These are phyloP conservation scores for Heteromurus nitidus DNA, from an alignment of 2,888 invertebrate genomes.

Conservation along the genomic window DNA sequence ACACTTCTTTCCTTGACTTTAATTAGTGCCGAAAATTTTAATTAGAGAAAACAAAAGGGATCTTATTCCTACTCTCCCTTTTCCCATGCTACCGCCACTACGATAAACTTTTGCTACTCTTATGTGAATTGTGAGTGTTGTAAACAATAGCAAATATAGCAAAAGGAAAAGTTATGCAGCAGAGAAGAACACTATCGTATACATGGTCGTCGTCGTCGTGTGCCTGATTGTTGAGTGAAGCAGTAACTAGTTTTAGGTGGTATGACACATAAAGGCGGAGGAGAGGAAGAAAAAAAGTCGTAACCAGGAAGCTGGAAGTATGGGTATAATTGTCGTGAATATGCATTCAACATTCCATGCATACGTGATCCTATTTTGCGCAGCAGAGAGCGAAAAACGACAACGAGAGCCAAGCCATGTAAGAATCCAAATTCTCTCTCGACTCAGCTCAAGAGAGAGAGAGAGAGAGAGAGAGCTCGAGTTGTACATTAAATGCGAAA, in stretches of 20 bases:
- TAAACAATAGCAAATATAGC: background rate
- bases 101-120: background rate
- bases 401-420: too few species aligned
- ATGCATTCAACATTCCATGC: too few species aligned
- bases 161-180: slow-evolving; percentile 3
- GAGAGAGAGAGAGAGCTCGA: background rate
- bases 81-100: background rate
- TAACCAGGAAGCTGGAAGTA: slow-evolving; percentile 29
- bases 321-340: slow-evolving; percentile 21
- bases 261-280: background rate
- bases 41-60: slow-evolving; percentile 50
- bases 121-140: too few species aligned
- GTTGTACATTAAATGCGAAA: too few species aligned
- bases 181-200: background rate
- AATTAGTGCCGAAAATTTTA: slow-evolving; percentile 58
- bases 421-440: too few species aligned
- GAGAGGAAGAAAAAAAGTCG: slow-evolving; percentile 20
- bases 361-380: too few species aligned
- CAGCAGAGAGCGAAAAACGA: too few species aligned
- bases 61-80: background rate
- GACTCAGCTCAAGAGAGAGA: slow-evolving; percentile 4
- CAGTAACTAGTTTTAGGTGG: background rate
- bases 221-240: background rate
- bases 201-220: too few species aligned
- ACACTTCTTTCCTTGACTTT: slow-evolving; percentile 34